Base-by-base conservation (phyloP, 2,113 vertebrate species). In the Aviceda subcristata region DNA sequence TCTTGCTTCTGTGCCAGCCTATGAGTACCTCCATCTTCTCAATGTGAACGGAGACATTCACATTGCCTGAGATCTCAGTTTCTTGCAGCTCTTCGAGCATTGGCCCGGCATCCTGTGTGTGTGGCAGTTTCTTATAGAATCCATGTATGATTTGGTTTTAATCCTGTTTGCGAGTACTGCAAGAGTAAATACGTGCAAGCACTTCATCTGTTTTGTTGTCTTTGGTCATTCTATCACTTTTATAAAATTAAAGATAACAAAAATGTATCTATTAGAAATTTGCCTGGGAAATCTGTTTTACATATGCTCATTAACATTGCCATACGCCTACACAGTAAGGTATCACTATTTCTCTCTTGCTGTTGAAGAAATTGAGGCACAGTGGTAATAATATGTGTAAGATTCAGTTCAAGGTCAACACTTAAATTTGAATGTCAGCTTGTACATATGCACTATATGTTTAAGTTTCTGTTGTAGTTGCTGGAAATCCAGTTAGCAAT, bases 291-390 rank as follows among this genome's bases (percentile, higher is more conserved):
- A 39, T 66, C 21, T 76, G 43, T n/a, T 91, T 80, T 68, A 12
- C 11, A 11, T 0, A 0, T 39, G 6, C 13, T 88, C 7, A 13
- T 71, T 66, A 39, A 36, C 18, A 10, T 0, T 45, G 27, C 13
- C 14, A 12, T 48, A 15, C 7, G 5, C 53, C 60, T 38, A 17
- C 22, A 24, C 45, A 14, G 19, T 11, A n/a, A n/a, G 11, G 7
- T 38, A 19, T 50, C 8, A 32, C 39, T 12, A 7, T 73, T 76
- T 34, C 39, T 69, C 0, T 73, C 36, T 39, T 48, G 22, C 26
- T 73, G 29, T 26, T 68, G 53, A 46, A 89, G 59, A 63, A 71
- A 50, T 1, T 1, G 2, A 81, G 63, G 39, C 41, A 36, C 9
- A 38, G 53, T 45, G 43, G 38, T 62, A 64, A 63, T 10, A 15